Evolutionary conservation across 2,888 invertebrate species (phyloP), one percentile per base, ranked within the genome.

Genomic region (Thymelicus acteon): DNA sequence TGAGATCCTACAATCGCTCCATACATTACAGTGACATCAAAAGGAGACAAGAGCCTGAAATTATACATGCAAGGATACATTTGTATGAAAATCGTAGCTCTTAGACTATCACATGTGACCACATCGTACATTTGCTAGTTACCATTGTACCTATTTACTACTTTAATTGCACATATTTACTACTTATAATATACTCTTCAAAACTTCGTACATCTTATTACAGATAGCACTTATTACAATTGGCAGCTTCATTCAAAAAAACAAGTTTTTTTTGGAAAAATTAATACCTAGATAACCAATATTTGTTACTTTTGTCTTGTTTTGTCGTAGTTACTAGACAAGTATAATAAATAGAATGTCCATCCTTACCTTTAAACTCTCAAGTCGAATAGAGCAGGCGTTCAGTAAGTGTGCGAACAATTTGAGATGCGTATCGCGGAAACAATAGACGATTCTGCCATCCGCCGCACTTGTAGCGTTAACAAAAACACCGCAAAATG

Each of bases 391-490:
- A 52, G 61, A 61, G 49, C 48, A 69, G 63, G 31, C 49, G 63
- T 70, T 57, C 57, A 47, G 37, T 74, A 78, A 80, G 80, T 81
- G 83, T 82, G 84, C 81, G 82, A 82, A 82, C 80, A 78, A 81
- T 82, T 81, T 79, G 77, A 79, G 86, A 88, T 86, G 85, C 79
- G 80, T 87, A 87, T 86, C 79, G 76, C 49, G 73, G 77, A 77
- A 85, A 87, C 87, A 87, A 88, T 87, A 79, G 83, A 62, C 76
- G 80, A 77, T 75, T 78, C 75, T 78, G 58, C 69, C 24, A 47
- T 47, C 58, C 24, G 19, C 40, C 6, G 62, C 62, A 12, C n/a
- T 49, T 58, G 85, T 83, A 86, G 71, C 73, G 85, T 78, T 76
- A 68, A 82, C 82, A 84, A 75, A 79, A 79, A 79, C 75, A 52